phyloP scores from a whole-genome alignment of 2,113 vertebrate species.

The Narcine bancroftii region DNA sequence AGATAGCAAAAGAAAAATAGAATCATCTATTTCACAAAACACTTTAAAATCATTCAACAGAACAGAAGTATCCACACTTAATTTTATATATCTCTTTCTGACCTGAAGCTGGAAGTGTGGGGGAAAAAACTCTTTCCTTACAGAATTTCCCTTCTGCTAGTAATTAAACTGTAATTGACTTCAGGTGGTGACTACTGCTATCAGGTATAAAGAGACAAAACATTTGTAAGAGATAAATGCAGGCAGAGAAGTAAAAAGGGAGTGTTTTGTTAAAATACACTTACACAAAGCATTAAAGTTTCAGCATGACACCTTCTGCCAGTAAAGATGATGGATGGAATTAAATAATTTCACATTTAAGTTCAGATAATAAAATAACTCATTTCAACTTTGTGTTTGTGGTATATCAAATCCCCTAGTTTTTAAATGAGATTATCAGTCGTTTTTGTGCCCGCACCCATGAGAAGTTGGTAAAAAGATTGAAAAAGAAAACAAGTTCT shows the following conservation, averaged over 20 bases:
- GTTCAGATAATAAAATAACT: not conserved
- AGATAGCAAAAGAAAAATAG: no score
- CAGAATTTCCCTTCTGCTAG: no score
- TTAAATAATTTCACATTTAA: not conserved
- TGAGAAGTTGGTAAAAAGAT: not conserved
- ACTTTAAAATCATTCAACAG: no score
- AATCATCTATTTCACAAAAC: no score
- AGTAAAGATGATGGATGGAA: not conserved
- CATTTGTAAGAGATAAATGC: not conserved
- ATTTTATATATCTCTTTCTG: no score
- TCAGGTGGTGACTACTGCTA: no score
- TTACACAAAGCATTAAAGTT: not conserved
- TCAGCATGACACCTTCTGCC: not conserved
- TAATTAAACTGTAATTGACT: no score
- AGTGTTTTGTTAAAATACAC: no score
- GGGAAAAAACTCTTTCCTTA: no score
- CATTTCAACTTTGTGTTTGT: not conserved
- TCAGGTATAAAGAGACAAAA: not conserved
- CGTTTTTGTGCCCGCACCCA: not conserved
- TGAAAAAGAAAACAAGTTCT: not conserved
- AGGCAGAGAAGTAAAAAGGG: not conserved
- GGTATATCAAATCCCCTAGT: not conserved
- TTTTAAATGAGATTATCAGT: not conserved
- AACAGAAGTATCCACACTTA: no score
- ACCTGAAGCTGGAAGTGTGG: no score